phyloP scores from a whole-genome alignment of 1,140 invertebrate species.

The Brachionus plicatilis region DNA sequence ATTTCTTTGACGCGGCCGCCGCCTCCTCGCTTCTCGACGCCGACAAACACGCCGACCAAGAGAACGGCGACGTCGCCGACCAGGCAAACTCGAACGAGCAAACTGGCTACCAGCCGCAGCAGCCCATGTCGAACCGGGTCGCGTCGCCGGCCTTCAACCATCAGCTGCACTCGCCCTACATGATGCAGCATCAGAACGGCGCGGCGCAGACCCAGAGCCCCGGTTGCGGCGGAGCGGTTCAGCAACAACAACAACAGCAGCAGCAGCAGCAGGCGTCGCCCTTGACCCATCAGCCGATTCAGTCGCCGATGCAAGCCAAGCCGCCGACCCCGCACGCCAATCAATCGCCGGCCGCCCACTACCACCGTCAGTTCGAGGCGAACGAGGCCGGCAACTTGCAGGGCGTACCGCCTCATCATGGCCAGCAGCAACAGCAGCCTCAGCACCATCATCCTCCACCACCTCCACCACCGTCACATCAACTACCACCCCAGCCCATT shows the following conservation, averaged over 20 bases:
- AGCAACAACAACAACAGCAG: not conserved
- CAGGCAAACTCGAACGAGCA: not conserved
- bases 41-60: not conserved
- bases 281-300: not conserved
- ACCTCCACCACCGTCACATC: not conserved
- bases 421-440: not conserved
- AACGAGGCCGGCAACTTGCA: not conserved
- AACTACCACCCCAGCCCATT: conserved; percentile 65
- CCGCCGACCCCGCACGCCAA: not conserved
- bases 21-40: not conserved
- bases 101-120: not conserved
- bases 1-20: not conserved
- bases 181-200: not conserved
- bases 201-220: not conserved
- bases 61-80: not conserved
- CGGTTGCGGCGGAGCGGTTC: not conserved
- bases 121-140: not conserved
- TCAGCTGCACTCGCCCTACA: not conserved
- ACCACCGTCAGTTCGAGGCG: not conserved
- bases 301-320: not conserved
- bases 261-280: not conserved
- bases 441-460: not conserved
- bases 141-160: not conserved
- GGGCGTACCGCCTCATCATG: not conserved
- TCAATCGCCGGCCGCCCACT: not conserved